A percentile compares a stretch with the other conserved stretches of the same genome.
phyloP scores from a whole-genome alignment of 37 sponge, comb jelly and placozoan genomes.

The Chondrosia reniformis region DNA sequence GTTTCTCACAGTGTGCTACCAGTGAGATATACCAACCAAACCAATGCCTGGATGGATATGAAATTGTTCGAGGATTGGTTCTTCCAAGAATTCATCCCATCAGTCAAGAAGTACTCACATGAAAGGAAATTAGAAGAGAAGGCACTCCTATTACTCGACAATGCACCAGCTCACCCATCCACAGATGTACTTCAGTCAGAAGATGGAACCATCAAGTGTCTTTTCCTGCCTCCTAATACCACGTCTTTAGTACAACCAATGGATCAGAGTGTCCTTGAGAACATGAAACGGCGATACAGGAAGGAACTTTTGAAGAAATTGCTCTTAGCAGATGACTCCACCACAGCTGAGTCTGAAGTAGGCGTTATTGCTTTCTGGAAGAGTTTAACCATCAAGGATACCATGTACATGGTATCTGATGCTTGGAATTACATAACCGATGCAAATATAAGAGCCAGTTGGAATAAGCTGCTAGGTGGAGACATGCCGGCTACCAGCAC shows the following conservation, averaged over 20 bases:
- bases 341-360: slow-evolving; percentile 19
- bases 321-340: slow-evolving; percentile 52
- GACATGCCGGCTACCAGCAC: neutral
- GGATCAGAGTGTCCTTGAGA: slow-evolving; percentile 64
- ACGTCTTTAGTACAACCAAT: slow-evolving; percentile 67
- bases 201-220: slow-evolving; percentile 42
- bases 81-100: slow-evolving; percentile 54
- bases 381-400: slow-evolving; percentile 37
- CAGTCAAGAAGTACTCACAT: slow-evolving; percentile 17
- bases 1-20: slow-evolving; percentile 35
- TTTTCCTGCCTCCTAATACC: slow-evolving; percentile 70
- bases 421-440: slow-evolving; percentile 38
- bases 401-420: slow-evolving; percentile 22
- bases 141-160: slow-evolving; percentile 54
- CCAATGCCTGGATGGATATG: slow-evolving; percentile 74
- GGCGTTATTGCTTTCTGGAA: slow-evolving; percentile 42
- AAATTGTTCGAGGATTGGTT: slow-evolving; percentile 61
- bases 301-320: slow-evolving; percentile 47
- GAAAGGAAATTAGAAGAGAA: slow-evolving; percentile 21
- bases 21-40: slow-evolving; percentile 42
- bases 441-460: slow-evolving; percentile 22
- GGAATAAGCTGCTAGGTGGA: slow-evolving; percentile 22
- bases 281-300: slow-evolving; percentile 51
- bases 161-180: slow-evolving; percentile 63
- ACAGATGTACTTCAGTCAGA: slow-evolving; percentile 34